These are phyloP conservation scores for Nothura maculosa DNA, from an alignment of 2,797 vertebrate genomes.

Conservation along the genomic window DNA sequence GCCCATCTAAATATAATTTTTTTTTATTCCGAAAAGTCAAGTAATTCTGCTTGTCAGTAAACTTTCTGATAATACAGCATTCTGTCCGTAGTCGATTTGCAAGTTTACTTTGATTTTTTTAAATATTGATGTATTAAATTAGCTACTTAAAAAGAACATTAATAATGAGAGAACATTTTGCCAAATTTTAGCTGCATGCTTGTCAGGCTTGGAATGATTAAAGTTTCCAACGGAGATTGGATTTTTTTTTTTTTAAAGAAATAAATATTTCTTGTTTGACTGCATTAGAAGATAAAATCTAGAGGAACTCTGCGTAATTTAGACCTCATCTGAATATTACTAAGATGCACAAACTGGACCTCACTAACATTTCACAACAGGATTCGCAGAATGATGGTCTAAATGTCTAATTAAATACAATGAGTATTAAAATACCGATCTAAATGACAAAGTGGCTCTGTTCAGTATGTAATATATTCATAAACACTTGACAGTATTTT, in stretches of 20 bases:
- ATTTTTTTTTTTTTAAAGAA: neutral
- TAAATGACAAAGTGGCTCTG: neutral
- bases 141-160: neutral
- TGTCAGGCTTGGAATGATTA: neutral
- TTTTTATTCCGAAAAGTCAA: neutral
- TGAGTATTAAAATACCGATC: neutral
- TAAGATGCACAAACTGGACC: neutral
- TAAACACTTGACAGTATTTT: neutral
- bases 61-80: neutral
- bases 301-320: too few species aligned
- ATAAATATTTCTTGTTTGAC: too few species aligned
- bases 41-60: neutral
- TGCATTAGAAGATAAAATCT: neutral
- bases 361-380: neutral
- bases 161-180: neutral
- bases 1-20: neutral
- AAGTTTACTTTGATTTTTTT: constrained; percentile 6
- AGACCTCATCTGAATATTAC: neutral
- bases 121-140: constrained; percentile 2
- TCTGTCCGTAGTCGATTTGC: neutral
- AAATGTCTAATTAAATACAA: neutral
- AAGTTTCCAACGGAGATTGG: neutral
- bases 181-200: neutral
- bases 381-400: neutral
- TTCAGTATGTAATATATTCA: neutral